Evolutionary conservation across 2,113 vertebrate genomes (phyloP).

Genomic region (Gnathonemus echidnorhynchus): DNA sequence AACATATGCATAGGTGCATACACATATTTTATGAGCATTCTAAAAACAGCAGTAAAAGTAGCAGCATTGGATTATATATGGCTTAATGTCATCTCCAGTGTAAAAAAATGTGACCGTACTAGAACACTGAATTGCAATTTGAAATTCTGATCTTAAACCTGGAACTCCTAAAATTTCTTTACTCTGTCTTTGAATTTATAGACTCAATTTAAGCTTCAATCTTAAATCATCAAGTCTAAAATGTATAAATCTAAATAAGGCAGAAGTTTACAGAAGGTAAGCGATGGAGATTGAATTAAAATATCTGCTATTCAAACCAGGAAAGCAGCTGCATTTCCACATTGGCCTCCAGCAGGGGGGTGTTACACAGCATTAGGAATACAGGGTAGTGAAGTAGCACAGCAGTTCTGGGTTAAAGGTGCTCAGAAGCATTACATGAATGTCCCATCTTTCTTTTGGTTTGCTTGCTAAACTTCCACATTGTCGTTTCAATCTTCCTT

Average conservation of each 20-base stretch:
- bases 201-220: neutral
- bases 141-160: neutral
- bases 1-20: neutral
- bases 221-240: neutral
- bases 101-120: neutral
- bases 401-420: neutral
- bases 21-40: neutral
- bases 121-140: neutral
- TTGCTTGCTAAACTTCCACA: neutral
- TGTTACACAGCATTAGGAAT: neutral
- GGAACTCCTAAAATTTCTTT: neutral
- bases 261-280: neutral
- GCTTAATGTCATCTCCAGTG: neutral
- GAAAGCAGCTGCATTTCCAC: neutral
- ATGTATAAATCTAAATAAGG: neutral
- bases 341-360: neutral
- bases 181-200: neutral
- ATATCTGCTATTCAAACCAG: neutral
- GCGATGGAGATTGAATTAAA: no score
- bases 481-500: neutral
- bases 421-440: neutral
- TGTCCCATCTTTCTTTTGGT: neutral
- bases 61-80: neutral
- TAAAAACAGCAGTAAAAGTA: neutral
- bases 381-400: neutral